phyloP scores from a whole-genome alignment of 2,888 invertebrate species.

The Opisthograptis luteolata region DNA sequence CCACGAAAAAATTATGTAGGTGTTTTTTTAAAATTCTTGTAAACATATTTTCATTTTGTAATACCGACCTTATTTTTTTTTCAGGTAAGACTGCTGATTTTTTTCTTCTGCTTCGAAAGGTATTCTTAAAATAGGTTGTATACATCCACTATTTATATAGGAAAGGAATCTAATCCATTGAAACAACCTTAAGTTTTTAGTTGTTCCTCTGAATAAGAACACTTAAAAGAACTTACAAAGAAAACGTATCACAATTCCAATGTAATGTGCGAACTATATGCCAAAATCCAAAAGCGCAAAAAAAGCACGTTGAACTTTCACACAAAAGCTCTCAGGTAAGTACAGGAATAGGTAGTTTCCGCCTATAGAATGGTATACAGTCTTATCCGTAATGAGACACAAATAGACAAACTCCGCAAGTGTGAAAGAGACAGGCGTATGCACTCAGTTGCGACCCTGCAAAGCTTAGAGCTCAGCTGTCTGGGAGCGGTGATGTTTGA shows the following conservation, averaged over 20 bases:
- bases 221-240: slow-evolving; percentile 21
- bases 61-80: too few species aligned
- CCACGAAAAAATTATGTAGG: too few species aligned
- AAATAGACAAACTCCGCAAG: slow-evolving; percentile 51
- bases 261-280: slow-evolving; percentile 43
- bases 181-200: not conserved
- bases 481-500: slow-evolving; percentile 84
- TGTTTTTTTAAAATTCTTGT: too few species aligned
- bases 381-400: slow-evolving; percentile 70
- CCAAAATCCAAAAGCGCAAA: slow-evolving; percentile 71
- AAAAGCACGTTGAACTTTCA: slow-evolving; percentile 81
- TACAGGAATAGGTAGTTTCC: slow-evolving; percentile 74
- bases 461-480: slow-evolving; percentile 82
- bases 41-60: too few species aligned
- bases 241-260: slow-evolving; percentile 29
- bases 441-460: slow-evolving; percentile 71
- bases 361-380: slow-evolving; percentile 76
- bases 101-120: not conserved
- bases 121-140: too few species aligned
- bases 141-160: too few species aligned
- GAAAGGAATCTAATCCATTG: too few species aligned
- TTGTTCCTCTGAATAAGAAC: not conserved
- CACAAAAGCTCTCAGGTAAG: slow-evolving; percentile 83
- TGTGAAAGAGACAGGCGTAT: slow-evolving; percentile 69
- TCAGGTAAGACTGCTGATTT: slow-evolving; percentile 5